Evolutionary conservation across 2,797 vertebrate species (phyloP).

Genomic region (Eurystomus glaucurus): DNA sequence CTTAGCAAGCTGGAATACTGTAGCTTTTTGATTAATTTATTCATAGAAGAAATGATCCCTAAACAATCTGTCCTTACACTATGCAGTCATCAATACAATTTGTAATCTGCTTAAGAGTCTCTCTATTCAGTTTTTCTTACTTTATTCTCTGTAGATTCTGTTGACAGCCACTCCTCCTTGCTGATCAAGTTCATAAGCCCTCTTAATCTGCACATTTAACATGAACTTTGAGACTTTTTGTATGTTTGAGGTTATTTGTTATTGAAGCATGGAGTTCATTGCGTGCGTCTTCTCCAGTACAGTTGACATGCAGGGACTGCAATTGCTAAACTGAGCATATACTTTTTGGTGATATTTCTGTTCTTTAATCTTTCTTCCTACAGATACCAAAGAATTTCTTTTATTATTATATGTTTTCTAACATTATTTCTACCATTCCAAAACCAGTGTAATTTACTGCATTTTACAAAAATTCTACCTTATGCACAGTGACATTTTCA

Average conservation of each 20-base stretch:
- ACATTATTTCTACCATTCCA: neutral
- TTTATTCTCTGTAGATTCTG: neutral
- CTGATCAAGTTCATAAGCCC: neutral
- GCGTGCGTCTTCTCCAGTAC: neutral
- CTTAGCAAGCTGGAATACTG: neutral
- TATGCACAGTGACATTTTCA: neutral
- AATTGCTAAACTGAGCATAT: neutral
- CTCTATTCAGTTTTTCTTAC: neutral
- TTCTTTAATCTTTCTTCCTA: neutral
- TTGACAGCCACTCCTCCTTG: neutral
- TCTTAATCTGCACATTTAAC: neutral
- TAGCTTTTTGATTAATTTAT: neutral
- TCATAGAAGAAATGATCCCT: neutral
- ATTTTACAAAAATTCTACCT: neutral
- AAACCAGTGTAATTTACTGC: neutral
- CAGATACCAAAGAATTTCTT: neutral
- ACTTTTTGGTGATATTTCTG: neutral
- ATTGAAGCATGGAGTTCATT: neutral
- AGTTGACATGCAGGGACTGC: neutral
- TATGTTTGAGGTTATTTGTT: neutral
- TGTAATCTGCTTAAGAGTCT: neutral
- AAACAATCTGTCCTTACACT: neutral
- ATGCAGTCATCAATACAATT: neutral
- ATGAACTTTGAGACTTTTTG: neutral
- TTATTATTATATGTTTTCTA: neutral